Conservation (phyloP, 30 jellyfish, hydroid and myxozoan genomes). For the Haliclystus octoradiatus region DNA sequence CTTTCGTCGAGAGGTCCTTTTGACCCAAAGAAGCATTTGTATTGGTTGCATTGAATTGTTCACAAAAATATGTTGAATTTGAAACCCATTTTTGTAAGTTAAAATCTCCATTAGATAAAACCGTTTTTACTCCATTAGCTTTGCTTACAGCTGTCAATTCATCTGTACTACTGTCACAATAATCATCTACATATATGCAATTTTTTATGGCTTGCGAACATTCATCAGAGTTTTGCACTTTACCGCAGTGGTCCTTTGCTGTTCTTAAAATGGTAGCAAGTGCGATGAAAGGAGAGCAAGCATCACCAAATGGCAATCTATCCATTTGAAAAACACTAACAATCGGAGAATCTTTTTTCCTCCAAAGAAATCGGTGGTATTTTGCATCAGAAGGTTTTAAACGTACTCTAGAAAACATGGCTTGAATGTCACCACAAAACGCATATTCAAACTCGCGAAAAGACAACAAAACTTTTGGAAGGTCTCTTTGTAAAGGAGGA, state of each 20-base stretch:
- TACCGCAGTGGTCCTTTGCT: not conserved
- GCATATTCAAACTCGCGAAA: not conserved
- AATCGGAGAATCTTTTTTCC: not conserved
- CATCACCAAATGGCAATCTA: not conserved
- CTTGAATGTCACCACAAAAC: not conserved
- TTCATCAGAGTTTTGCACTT: not conserved
- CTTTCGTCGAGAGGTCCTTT: not conserved
- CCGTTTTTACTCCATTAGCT: not conserved
- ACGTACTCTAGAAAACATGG: not conserved
- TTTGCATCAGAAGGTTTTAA: not conserved
- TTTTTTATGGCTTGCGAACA: not conserved
- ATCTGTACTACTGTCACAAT: not conserved
- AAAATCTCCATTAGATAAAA: not conserved
- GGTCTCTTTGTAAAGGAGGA: not conserved
- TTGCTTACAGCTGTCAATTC: not conserved
- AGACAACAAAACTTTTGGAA: not conserved
- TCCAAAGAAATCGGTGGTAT: not conserved
- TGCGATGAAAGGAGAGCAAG: not conserved
- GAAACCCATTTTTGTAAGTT: not conserved
- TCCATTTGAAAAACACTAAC: not conserved
- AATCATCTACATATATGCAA: not conserved
- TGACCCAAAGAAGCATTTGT: too few species aligned
- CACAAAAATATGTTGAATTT: not conserved
- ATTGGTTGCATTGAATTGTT: not conserved
- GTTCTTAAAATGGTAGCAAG: not conserved